Conservation (phyloP, 2,113 vertebrate genomes). For the Steatornis caripensis region DNA sequence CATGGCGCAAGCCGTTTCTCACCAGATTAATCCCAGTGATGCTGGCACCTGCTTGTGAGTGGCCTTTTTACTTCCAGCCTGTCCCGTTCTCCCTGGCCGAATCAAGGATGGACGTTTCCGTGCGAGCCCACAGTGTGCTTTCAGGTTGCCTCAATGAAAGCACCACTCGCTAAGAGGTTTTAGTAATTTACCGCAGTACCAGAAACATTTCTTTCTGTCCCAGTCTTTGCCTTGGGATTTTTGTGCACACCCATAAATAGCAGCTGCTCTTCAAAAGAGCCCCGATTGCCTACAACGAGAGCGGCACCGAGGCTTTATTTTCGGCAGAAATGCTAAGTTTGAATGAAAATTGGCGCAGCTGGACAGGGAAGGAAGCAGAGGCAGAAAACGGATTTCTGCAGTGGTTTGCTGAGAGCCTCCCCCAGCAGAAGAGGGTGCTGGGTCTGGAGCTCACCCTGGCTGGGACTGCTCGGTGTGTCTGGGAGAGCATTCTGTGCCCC, state of each 20-base stretch:
- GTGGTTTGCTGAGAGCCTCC: not conserved
- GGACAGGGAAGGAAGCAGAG: not conserved
- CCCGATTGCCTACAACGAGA: not conserved
- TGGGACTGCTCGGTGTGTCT: rapidly evolving
- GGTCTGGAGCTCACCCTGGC: not conserved
- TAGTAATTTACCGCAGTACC: not conserved
- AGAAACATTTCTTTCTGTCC: not conserved
- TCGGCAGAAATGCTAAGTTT: not conserved
- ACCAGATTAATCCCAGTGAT: rapidly evolving
- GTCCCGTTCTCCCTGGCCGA: rapidly evolving
- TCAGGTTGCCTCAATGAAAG: not conserved
- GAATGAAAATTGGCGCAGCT: not conserved
- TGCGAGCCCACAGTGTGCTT: rapidly evolving
- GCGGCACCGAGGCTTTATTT: rapidly evolving
- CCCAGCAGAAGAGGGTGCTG: not conserved
- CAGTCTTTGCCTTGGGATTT: not conserved
- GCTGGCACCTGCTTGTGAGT: not conserved
- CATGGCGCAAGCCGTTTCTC: not conserved
- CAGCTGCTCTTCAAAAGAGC: not conserved
- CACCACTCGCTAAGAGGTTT: not conserved
- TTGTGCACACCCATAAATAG: not conserved
- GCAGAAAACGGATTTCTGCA: not conserved
- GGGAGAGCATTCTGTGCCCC: not conserved
- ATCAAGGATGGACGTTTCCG: not conserved
- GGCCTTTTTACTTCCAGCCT: not conserved